These are phyloP conservation scores for Phyto melanocephala DNA, from an alignment of 2,888 invertebrate genomes.

Conservation along the genomic window DNA sequence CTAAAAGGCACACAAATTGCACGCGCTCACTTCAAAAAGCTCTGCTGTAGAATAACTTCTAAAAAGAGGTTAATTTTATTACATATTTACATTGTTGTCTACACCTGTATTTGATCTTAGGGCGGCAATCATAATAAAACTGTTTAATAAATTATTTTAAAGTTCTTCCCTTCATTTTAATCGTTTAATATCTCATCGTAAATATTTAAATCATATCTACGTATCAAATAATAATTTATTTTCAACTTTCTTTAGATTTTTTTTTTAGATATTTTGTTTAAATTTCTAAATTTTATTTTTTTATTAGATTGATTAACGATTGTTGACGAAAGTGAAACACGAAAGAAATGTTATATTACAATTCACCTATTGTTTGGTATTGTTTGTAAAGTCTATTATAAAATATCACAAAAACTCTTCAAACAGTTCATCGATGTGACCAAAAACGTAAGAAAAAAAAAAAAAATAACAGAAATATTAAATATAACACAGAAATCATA, in stretches of 20 bases:
- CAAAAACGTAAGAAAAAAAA: not conserved
- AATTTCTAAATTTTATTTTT: not conserved
- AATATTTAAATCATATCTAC: not conserved
- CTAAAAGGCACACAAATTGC: no score
- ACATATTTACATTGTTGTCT: no score
- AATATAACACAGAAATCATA: not conserved
- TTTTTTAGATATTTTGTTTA: not conserved
- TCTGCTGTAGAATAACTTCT: no score
- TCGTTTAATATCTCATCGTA: constrained; percentile 2
- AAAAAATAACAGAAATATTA: not conserved
- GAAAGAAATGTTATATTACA: not conserved
- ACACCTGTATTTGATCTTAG: no score
- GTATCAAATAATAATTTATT: not conserved
- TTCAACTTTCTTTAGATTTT: not conserved
- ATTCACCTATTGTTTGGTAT: not conserved
- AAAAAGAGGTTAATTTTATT: no score
- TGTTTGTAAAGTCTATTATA: constrained; percentile 21
- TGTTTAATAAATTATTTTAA: not conserved
- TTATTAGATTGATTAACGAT: constrained; percentile 44
- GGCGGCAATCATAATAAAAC: not conserved
- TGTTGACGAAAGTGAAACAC: constrained; percentile 50
- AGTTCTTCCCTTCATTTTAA: constrained; percentile 11
- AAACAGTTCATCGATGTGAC: not conserved
- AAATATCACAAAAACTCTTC: constrained; percentile 2
- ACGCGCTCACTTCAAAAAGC: no score